Evolutionary conservation across 37 sponge, comb jelly and placozoan species (phyloP), one percentile per base, ranked within the genome.

Genomic region (Chondrosia reniformis): DNA sequence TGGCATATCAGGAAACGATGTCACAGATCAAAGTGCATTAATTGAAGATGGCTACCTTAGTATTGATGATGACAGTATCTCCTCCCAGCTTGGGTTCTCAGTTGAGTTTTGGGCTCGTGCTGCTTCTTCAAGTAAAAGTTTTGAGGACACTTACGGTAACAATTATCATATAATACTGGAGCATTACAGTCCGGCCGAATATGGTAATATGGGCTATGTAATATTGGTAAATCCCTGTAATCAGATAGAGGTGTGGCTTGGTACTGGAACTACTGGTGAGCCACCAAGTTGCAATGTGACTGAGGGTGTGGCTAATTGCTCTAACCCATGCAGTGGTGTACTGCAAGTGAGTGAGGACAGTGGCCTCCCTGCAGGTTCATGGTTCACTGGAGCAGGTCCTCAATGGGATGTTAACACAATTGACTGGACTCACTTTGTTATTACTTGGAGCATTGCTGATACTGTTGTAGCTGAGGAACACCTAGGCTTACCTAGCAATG

Each of bases 211-310:
- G 46, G 94, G 94, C 0, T 93, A 72, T 45, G 27, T 86, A 32
- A 9, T 93, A 2, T 42, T 86, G 59, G 44, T 93, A 1, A 89
- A 89, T 46, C 90, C 90, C 2, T 93, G 94, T 76, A 79, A 77
- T 39, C 54, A 89, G 34, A 33, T 83, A 17, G 94, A 93, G 58
- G 72, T 86, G 34, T 93, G 94, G 94, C 46, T 86, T 32, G 84
- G 76, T 3, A 46, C 75, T 8, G 85, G 88, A 0, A 44, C 34
- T 2, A 67, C 30, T 30, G 32, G 21, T 41, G 32, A 42, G 5
- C 15, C 62, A 42, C 67, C 15, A 3, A 67, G 71, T 13, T 81
- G 79, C 52, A 32, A 40, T 21, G 3, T 77, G 17, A 36, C 82
- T 41, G 25, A 31, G 0, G 34, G 61, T 25, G 25, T 36, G 30